Percentiles rank a stretch among this genome's conserved stretches.
phyloP scores from a whole-genome alignment of 2,113 vertebrate genomes.

The Corythornis cristatus region DNA sequence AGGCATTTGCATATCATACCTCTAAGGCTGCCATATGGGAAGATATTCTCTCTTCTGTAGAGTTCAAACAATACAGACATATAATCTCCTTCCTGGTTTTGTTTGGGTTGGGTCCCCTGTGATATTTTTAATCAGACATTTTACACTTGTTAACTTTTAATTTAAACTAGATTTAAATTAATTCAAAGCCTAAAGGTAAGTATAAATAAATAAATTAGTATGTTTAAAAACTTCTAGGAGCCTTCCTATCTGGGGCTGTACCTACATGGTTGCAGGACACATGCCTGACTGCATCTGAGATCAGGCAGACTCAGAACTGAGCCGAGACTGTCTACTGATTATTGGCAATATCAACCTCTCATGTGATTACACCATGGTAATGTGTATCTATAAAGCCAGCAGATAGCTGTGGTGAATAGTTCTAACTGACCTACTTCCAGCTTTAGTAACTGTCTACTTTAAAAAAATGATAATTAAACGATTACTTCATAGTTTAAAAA shows the following conservation, averaged over 20 bases:
- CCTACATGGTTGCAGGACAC: neutral
- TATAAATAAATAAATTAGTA: neutral
- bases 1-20: neutral
- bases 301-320: neutral
- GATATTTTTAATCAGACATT: neutral
- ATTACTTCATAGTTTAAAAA: neutral
- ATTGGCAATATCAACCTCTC: neutral
- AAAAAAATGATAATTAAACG: neutral
- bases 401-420: neutral
- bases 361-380: neutral
- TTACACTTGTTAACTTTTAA: neutral
- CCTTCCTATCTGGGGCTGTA: neutral
- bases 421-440: neutral
- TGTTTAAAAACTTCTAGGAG: neutral
- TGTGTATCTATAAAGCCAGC: neutral
- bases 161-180: neutral
- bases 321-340: accelerated
- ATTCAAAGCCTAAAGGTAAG: neutral
- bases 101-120: neutral
- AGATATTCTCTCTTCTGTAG: neutral
- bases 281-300: neutral
- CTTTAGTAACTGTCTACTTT: neutral
- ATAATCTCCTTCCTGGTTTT: neutral
- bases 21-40: neutral
- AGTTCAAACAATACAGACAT: neutral